Evolutionary conservation across 2,113 vertebrate species (phyloP), one percentile per base, ranked within the genome.

Genomic region (Bujurquina vittata): DNA sequence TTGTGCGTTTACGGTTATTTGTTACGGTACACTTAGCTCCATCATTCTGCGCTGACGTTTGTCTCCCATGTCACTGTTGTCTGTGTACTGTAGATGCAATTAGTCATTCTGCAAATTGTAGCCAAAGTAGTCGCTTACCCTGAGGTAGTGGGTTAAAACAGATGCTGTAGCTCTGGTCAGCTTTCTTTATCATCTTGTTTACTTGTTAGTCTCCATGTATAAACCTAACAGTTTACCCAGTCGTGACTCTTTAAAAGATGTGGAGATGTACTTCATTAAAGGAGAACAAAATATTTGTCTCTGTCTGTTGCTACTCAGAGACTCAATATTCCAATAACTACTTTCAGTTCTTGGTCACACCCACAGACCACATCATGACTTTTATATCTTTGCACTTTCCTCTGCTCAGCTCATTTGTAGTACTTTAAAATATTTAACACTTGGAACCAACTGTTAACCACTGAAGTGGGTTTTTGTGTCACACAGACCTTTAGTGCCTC

Each of bases 391-490:
- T 63, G 2, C 43, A 23, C n/a, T 57, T 20, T 54, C 46, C 43
- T 82, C 4, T 62, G 49, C 61, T 62, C 67, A 37, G 79, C 74
- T 89, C 65, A 81, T 81, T 77, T 63, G 59, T 20, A 57, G 75
- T 54, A 31, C 29, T 79, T 76, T 91, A 69, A 91, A 91, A 83
- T 91, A 90, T 92, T 88, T 55, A 94, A 72, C 46, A 76, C 37
- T 18, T 49, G 31, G 31, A 31, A 73, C 35, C 31, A 84, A 84
- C 14, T 31, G 31, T 31, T 31, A 5, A 31, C 31, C 31, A 80
- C 83, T 23, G 40, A 91, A 91, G 84, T 86, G 73, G 91, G 88
- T 91, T 90, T 90, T 61, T 84, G 84, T 92, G 88, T 92, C 90
- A 91, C 58, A 46, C 72, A 62, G 31, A 22, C 35, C 2, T 58